Base-by-base conservation (phyloP, 2,888 invertebrate species). In the Callyntrura sp. region DNA sequence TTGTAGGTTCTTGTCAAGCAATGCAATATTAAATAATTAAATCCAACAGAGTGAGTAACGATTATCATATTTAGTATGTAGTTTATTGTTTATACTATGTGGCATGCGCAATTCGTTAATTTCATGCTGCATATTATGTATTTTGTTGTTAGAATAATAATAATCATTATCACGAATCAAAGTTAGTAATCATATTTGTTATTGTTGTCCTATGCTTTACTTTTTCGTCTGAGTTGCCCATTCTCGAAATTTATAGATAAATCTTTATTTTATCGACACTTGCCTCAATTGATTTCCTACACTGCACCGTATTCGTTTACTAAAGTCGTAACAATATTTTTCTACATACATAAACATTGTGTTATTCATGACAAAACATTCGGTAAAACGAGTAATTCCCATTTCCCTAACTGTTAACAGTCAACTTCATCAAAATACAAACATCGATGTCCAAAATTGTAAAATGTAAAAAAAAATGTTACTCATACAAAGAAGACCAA, bases 21-120 rank as follows among this genome's bases (percentile, higher is more conserved):
- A 89, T 89, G 89, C 89, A 89, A 89, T 88, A 89, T 89, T 89
- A 79, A 85, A 78, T 55, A 51, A 78, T 48, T 28, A 48, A 3
- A 11, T 48, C 23, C 68, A 68, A n/a, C 68, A 28, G 2, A 45
- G n/a, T 25, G 17, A 43, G 6, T 0, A 20, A 25, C 0, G 2
- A 45, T 0, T 12, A 45, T 45, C 45, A 73, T 1, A 9, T 45
- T 25, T 20, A 43, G 11, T 45, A 1, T 4, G 3, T n/a, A 3
- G 35, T 45, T 20, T 73, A 68, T 68, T 68, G 68, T 68, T 68
- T 68, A n/a, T 35, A n/a, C n/a, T n/a, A n/a, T 68, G 28, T 4
- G 35, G 12, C 35, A 25, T 68, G 68, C 35, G 12, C 28, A 68
- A 35, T n/a, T n/a, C n/a, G n/a, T n/a, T n/a, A n/a, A n/a, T n/a